phyloP scores from a whole-genome alignment of 2,113 vertebrate species.

The Candoia aspera region DNA sequence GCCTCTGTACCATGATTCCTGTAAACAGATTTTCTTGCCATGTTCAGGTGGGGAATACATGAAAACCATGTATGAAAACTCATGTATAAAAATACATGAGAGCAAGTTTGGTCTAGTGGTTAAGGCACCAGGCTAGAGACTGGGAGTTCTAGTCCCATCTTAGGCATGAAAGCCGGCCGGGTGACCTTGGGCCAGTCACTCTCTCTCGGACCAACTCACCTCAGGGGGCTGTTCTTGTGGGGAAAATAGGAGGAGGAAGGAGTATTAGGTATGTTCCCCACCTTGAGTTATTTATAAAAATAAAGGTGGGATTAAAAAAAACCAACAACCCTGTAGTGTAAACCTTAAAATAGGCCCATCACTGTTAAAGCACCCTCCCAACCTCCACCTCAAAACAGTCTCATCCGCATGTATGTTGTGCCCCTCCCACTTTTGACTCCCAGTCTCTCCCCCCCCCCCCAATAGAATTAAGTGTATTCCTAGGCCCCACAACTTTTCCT shows the following conservation, averaged over 20 bases:
- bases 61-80: neutral
- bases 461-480: neutral
- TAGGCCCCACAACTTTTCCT: neutral
- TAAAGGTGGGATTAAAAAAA: too few relatives aligned
- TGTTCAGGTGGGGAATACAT: neutral
- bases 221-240: too few relatives aligned
- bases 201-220: too few relatives aligned
- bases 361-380: neutral
- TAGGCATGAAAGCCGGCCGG: too few relatives aligned
- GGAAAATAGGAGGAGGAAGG: too few relatives aligned
- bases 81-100: too few relatives aligned
- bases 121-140: too few relatives aligned
- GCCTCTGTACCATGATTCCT: neutral
- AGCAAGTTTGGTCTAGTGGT: too few relatives aligned
- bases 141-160: too few relatives aligned
- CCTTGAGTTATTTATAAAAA: too few relatives aligned
- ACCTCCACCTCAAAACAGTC: neutral
- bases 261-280: too few relatives aligned
- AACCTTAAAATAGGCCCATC: neutral
- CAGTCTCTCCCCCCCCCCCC: neutral
- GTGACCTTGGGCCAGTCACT: too few relatives aligned
- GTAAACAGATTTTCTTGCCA: neutral
- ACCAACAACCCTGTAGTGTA: neutral
- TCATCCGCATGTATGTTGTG: neutral
- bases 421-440: neutral